Evolutionary conservation across 2,888 invertebrate species (phyloP), one percentile per base, ranked within the genome.

Genomic region (Caradrina clavipalpis): DNA sequence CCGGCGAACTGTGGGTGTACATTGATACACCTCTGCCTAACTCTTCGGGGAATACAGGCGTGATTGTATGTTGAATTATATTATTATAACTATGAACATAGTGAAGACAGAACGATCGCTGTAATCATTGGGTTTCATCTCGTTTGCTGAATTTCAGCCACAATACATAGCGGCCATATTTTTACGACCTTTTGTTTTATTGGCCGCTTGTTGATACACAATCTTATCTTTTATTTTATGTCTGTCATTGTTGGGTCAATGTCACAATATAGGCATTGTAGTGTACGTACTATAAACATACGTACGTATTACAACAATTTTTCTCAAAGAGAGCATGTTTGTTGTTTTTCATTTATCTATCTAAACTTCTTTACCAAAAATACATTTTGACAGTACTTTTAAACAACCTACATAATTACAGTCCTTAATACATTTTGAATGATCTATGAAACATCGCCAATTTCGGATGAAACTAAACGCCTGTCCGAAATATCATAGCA

Each of bases 401-500:
- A 17, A 17, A 0, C 4, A 13, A 22, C n/a, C 10, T 26, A n/a
- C 35, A 11, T 17, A n/a, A 4, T 10, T 8, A 35, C 8, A 8
- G 1, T 17, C 8, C 13, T 17, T 13, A 19, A 42, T 50, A 57
- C 35, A 35, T 35, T 35, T 13, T 42, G n/a, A 47, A 3, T 39
- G 1, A 4, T 54, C 3, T 17, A 22, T 15, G 5, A n/a, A 31
- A 15, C 42, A 31, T 13, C 17, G 19, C n/a, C 26, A 1, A 49
- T 56, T 72, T 21, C 13, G 6, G 31, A 57, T 26, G 22, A 57
- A 64, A 68, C 49, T 13, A 35, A 71, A 58, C 65, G 83, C 83
- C 85, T 82, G 62, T 67, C 65, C 55, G 31, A 82, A 81, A 72
- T 69, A 66, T 74, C 64, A 72, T 72, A 74, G 78, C 86, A 78